A percentile compares a stretch with the other conserved stretches of the same genome.
phyloP scores from a whole-genome alignment of 1,140 invertebrate genomes.

The Steinernema khuongi region DNA sequence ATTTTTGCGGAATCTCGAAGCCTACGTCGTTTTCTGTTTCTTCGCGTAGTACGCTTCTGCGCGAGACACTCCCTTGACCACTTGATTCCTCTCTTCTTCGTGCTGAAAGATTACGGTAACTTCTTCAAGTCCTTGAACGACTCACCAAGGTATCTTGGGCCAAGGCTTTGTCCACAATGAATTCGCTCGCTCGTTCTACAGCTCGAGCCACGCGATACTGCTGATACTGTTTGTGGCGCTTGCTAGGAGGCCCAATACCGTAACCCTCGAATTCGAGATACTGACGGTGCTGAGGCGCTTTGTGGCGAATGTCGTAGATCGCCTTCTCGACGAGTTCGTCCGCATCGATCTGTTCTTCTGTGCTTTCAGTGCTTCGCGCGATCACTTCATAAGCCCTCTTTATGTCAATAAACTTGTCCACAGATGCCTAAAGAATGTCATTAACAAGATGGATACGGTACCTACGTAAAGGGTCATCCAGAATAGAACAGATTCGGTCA shows the following conservation, averaged over 20 bases:
- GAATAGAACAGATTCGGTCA: too few relatives aligned
- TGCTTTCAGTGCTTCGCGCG: neutral
- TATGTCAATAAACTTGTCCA: neutral
- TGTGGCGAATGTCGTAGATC: constrained; percentile 2
- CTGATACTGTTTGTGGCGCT: constrained; percentile 10
- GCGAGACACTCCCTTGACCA: neutral
- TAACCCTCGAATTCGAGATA: constrained; percentile 10
- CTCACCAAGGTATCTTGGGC: neutral
- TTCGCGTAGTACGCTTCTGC: constrained; percentile 4
- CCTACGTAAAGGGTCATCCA: too few relatives aligned
- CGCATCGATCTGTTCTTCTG: neutral
- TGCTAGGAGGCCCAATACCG: neutral
- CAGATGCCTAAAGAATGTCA: neutral
- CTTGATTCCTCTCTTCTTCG: neutral
- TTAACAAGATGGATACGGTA: neutral
- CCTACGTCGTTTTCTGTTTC: constrained; percentile 7
- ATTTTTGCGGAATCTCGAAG: neutral
- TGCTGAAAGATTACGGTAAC: neutral
- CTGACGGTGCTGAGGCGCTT: neutral
- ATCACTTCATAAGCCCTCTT: neutral
- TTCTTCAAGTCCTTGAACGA: neutral
- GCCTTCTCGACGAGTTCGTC: constrained; percentile 8
- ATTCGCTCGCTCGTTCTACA: neutral
- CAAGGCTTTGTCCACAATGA: neutral
- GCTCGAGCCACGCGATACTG: neutral